Evolutionary conservation across 2,888 invertebrate genomes (phyloP), one percentile per base, ranked within the genome.

Genomic region (Drosophila neonasuta): DNA sequence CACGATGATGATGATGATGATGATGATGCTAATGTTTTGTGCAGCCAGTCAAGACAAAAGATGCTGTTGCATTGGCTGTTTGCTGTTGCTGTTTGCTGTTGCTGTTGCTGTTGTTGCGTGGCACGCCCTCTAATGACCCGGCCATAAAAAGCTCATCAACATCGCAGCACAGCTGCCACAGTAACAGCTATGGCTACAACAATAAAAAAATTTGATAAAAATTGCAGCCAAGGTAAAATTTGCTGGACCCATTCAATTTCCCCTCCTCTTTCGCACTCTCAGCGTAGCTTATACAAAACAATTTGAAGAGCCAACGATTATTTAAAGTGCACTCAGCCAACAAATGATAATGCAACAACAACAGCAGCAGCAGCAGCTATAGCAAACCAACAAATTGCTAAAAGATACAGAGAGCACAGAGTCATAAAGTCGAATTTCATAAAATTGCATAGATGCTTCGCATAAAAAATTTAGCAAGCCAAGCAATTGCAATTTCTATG

Each of bases 141-240:
- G 74, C 86, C 68, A 82, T 82, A 82, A 82, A 82, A 82, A 84
- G 71, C 81, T 86, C 81, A 82, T 86, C 87, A 82, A 71, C 86
- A 66, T 80, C 78, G 67, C 59, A 67, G 69, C 69, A 63, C 80
- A 83, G 70, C 85, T 65, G 82, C 55, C 64, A 44, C 52, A 68
- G 50, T 54, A 60, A 48, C 42, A 61, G 11, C 34, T 42, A 32
- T 30, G 46, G 32, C 36, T 50, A 45, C 50, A 49, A 42, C 29
- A 48, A 44, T 52, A 62, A 54, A 52, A 45, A 76, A 84, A 75
- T 86, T 84, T 82, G 80, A 81, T 82, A 86, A 81, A 81, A 86
- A 84, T 85, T 87, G 77, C 87, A 85, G 59, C 56, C 71, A 74
- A 77, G 78, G 77, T 74, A 68, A 59, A 61, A 39, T 41, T 45